These are phyloP conservation scores for Macropodus opercularis DNA, from an alignment of 2,797 vertebrate genomes.

Conservation along the genomic window DNA sequence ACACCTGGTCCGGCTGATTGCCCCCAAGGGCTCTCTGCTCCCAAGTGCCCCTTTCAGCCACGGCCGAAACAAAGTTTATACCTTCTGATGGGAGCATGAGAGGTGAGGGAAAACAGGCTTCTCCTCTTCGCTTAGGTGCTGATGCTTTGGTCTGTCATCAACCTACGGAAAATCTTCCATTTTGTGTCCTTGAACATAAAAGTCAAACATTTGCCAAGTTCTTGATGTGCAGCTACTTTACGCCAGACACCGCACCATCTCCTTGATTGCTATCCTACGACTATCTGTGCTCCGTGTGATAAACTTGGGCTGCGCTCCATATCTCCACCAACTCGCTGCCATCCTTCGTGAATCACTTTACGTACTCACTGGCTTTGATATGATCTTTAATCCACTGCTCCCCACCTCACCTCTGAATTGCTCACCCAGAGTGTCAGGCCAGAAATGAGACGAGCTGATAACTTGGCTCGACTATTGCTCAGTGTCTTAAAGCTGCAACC, in stretches of 20 bases:
- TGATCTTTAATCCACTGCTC: constrained; percentile 77
- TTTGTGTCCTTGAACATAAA: constrained; percentile 39
- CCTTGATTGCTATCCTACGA: constrained; percentile 40
- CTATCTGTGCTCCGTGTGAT: constrained; percentile 46
- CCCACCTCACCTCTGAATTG: constrained; percentile 63
- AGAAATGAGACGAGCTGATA: constrained; percentile 63
- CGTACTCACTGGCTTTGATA: constrained; percentile 69
- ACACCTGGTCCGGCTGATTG: not conserved
- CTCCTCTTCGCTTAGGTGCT: not conserved
- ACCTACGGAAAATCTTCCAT: not conserved
- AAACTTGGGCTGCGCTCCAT: constrained; percentile 45
- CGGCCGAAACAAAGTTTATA: not conserved
- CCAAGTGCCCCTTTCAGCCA: not conserved
- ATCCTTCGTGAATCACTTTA: constrained; percentile 54
- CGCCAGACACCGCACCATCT: constrained; percentile 23
- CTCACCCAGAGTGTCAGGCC: constrained; percentile 56
- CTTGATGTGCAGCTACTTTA: constrained; percentile 12
- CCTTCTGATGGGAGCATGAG: not conserved
- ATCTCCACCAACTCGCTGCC: constrained; percentile 49
- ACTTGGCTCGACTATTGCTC: constrained; percentile 59
- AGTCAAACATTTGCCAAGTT: constrained; percentile 37
- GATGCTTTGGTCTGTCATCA: not conserved
- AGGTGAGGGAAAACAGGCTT: not conserved
- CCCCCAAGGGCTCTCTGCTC: constrained; percentile 1
- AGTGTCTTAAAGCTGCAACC: constrained; percentile 33